Evolutionary conservation across 2,888 invertebrate genomes (phyloP), one percentile per base, ranked within the genome.

Genomic region (Pristionchus arcanus): DNA sequence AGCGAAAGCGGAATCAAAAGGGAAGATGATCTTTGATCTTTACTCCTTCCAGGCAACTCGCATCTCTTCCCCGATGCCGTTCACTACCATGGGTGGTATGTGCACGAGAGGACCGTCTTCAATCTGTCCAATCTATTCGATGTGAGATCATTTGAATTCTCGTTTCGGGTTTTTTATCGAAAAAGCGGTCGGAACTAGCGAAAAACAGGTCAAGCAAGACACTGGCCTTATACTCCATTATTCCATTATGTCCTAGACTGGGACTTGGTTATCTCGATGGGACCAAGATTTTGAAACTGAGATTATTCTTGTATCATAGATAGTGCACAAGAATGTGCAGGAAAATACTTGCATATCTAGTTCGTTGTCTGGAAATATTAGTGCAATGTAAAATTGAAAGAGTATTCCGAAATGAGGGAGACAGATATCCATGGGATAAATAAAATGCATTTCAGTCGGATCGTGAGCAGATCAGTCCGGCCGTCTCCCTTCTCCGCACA

Each of bases 101-200:
- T 91, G 55, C 94, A 94, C 90, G 91, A 92, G 34, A 55, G 91
- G 13, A 92, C 92, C 15, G 92, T 91, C 49, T 94, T 94, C 91
- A 94, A 94, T 63, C 89, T 93, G 25, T 92, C 92, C 21, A 91
- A 92, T 21, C 91, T 94, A 16, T 93, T 93, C 66, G 92, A 92
- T 87, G 93, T 92, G 68, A 34, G n/a, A n/a, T 89, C 5, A 21
- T 71, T 11, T 34, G 15, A n/a, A 83, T 53, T 34, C 11, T 49
- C 42, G 42, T 42, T 3, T 42, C 13, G 42, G 0, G 13, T 49
- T 49, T 49, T 49, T 49, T 9, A 7, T 49, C 0, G 13, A 49
- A 49, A 49, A 7, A 49, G 3, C 13, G 42, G 42, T 9, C 42
- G 13, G 42, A 49, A n/a, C n/a, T n/a, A n/a, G n/a, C n/a, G n/a